Percentiles rank a stretch among this genome's conserved stretches.
Evolutionary conservation across 1,140 invertebrate species (phyloP).

Genomic region (Apocrypta bakeri): DNA sequence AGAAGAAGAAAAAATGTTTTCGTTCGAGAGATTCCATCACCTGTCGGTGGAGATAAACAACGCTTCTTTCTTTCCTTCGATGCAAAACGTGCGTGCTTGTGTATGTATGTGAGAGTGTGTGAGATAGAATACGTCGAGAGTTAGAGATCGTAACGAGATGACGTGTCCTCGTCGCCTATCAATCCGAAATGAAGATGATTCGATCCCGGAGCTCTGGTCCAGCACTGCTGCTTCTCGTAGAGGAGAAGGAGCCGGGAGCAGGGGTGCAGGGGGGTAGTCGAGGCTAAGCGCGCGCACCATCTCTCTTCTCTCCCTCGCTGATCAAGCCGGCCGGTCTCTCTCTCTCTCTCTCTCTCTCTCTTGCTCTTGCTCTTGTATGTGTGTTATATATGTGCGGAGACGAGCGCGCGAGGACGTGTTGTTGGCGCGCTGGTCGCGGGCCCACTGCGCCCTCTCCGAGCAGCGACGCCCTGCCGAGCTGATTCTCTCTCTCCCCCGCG

Average conservation of each 20-base stretch:
- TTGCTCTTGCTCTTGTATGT: background rate
- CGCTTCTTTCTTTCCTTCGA: background rate
- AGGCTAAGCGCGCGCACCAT: slow-evolving; percentile 4
- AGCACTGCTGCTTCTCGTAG: background rate
- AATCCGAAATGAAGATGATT: slow-evolving; percentile 49
- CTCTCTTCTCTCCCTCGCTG: slow-evolving; percentile 39
- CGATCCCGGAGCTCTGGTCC: slow-evolving; percentile 28
- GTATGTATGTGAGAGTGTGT: background rate
- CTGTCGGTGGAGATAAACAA: background rate
- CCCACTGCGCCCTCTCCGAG: slow-evolving; percentile 73
- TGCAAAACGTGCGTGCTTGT: background rate
- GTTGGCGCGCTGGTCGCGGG: slow-evolving; percentile 73
- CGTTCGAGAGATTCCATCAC: background rate
- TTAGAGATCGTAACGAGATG: slow-evolving; percentile 2
- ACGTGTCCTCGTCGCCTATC: slow-evolving; percentile 45
- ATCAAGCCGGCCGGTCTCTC: slow-evolving; percentile 32
- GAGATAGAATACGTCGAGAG: background rate
- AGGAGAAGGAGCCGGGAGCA: background rate
- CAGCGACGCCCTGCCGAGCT: slow-evolving; percentile 64
- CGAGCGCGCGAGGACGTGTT: slow-evolving; percentile 61
- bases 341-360: background rate
- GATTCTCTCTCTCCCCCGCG: slow-evolving; percentile 23
- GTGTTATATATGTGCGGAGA: background rate
- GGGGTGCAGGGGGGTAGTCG: background rate
- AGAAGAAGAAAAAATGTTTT: background rate